Evolutionary conservation across 2,888 invertebrate genomes (phyloP), one percentile per base, ranked within the genome.

Genomic region (Apeira syringaria): DNA sequence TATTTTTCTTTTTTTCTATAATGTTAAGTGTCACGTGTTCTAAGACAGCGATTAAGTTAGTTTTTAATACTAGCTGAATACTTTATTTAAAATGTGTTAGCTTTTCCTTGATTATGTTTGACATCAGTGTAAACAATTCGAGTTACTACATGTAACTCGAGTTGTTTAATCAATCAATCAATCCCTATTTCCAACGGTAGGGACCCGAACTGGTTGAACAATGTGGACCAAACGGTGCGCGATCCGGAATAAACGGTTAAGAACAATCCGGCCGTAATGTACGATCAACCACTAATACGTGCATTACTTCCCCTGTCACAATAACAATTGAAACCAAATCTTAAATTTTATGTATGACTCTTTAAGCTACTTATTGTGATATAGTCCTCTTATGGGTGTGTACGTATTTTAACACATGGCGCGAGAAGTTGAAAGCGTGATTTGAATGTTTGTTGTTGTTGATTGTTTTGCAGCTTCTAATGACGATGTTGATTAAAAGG

Each of bases 191-290:
- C 15, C 15, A 9, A 4, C 9, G 2, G 45, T 46, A 46, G 39
- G 27, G 0, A 26, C 31, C 35, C 18, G 65, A 74, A 68, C 68
- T 63, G 64, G 68, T 61, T 48, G 70, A 76, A 77, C 77, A 77
- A 73, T 74, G 64, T 64, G 66, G 64, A 70, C 63, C 66, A 66
- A 72, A 58, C 66, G 58, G 63, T 60, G 71, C 64, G 64, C 53
- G 54, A 55, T 58, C 52, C 44, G 64, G 65, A 68, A 68, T 68
- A 61, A 68, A 59, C 47, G 58, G 53, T 33, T 33, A 37, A 39
- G 40, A 43, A 29, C 45, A 39, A 46, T 35, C 39, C 22, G n/a
- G 12, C 9, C 31, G 33, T 33, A 13, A 12, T 24, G 38, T 35
- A 30, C 31, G 34, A 46, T 39, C 31, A 26, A 31, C 33, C 18